phyloP scores from a whole-genome alignment of 2,797 vertebrate genomes.

The Iguana delicatissima region DNA sequence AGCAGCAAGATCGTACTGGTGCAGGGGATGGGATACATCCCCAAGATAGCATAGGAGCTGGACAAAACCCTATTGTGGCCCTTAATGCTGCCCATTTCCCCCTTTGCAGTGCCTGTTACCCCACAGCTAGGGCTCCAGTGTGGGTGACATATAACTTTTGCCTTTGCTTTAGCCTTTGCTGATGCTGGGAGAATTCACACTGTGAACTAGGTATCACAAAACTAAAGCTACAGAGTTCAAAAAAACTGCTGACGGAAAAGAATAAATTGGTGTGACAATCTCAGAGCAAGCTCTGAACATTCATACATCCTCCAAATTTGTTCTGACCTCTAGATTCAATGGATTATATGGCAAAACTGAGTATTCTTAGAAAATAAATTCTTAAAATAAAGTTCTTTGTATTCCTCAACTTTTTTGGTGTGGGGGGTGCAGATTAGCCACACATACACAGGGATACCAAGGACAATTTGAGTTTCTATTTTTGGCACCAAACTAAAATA shows the following conservation, averaged over 20 bases:
- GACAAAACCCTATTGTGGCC: background rate
- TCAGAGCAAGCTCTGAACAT: background rate
- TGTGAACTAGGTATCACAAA: background rate
- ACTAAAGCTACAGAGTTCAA: background rate
- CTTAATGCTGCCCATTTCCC: background rate
- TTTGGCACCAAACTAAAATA: conserved; percentile 4
- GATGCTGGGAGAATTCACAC: background rate
- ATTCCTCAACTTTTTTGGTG: background rate
- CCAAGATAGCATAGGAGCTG: background rate
- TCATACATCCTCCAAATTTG: background rate
- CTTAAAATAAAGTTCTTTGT: background rate
- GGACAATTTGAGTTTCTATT: conserved; percentile 40
- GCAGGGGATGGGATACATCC: background rate
- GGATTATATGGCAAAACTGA: rapidly evolving
- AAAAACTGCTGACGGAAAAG: background rate
- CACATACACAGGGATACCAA: conserved; percentile 6
- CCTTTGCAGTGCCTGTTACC: background rate
- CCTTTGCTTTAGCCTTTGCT: background rate
- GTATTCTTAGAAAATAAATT: background rate
- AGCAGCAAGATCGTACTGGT: background rate
- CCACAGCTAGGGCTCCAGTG: too few relatives aligned
- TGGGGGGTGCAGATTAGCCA: background rate
- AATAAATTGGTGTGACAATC: background rate
- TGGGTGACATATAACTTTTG: background rate
- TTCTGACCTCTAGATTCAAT: background rate